Conservation (phyloP, 2,888 invertebrate species). For the Branchipolynoe longqiensis region DNA sequence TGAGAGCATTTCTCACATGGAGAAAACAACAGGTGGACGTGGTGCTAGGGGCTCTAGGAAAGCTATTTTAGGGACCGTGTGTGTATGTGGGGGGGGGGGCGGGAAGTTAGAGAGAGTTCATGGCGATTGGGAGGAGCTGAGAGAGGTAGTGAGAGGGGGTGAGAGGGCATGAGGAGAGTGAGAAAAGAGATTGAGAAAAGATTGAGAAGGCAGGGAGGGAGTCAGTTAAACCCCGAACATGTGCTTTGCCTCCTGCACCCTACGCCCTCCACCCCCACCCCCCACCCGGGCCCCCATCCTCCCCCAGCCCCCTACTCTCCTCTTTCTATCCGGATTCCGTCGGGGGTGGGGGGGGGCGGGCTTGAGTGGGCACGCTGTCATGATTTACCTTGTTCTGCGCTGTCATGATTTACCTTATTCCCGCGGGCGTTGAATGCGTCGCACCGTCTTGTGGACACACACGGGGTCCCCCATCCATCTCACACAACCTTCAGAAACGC, state of each 20-base stretch:
- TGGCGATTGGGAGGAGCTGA: no score
- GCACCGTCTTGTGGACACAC: constrained; percentile 29
- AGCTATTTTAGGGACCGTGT: no score
- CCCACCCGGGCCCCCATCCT: not conserved
- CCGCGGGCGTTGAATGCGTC: constrained; percentile 36
- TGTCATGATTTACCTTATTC: constrained; percentile 26
- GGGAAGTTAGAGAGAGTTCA: no score
- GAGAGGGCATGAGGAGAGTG: not conserved
- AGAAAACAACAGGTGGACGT: no score
- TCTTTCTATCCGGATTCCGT: no score
- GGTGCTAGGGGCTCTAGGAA: no score
- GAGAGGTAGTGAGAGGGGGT: not conserved
- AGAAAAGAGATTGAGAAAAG: not conserved
- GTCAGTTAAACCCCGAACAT: not conserved
- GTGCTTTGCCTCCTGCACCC: not conserved
- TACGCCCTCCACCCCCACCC: not conserved
- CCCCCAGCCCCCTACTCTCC: not conserved
- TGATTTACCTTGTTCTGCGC: not conserved
- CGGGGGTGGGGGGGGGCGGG: not conserved
- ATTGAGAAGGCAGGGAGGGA: not conserved
- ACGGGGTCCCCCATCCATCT: not conserved
- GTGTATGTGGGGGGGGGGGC: no score
- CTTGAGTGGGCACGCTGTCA: not conserved
- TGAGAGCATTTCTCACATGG: no score
- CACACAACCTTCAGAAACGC: not conserved